A percentile compares a stretch with the other conserved stretches of the same genome.
Evolutionary conservation across 2,113 vertebrate genomes (phyloP).

Genomic region (Gallinago jamesoni): DNA sequence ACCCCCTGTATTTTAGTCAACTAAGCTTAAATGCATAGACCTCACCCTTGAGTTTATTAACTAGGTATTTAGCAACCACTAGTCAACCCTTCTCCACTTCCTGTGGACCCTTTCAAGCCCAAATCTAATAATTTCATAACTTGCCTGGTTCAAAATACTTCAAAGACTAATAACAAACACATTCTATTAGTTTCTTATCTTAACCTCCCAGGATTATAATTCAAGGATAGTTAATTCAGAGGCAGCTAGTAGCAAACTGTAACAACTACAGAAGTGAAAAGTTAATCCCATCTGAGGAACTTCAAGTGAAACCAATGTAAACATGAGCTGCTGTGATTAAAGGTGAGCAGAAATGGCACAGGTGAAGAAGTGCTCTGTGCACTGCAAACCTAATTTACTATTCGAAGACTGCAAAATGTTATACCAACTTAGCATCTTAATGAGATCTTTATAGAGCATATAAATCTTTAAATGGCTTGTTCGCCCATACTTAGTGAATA

Average conservation of each 20-base stretch:
- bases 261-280: neutral
- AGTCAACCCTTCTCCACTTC: neutral
- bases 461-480: neutral
- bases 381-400: neutral
- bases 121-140: neutral
- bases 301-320: neutral
- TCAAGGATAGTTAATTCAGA: neutral
- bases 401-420: neutral
- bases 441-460: neutral
- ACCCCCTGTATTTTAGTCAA: neutral
- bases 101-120: neutral
- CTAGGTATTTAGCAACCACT: neutral
- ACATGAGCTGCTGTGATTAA: neutral
- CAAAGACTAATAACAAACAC: neutral
- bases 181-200: neutral
- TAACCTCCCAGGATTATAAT: neutral
- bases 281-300: neutral
- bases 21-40: neutral
- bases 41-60: neutral
- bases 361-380: neutral
- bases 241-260: neutral
- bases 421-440: neutral
- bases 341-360: neutral
- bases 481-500: neutral
- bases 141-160: neutral